These are phyloP conservation scores for Potorous gilbertii DNA, from an alignment of 2,797 vertebrate species.

Conservation along the genomic window DNA sequence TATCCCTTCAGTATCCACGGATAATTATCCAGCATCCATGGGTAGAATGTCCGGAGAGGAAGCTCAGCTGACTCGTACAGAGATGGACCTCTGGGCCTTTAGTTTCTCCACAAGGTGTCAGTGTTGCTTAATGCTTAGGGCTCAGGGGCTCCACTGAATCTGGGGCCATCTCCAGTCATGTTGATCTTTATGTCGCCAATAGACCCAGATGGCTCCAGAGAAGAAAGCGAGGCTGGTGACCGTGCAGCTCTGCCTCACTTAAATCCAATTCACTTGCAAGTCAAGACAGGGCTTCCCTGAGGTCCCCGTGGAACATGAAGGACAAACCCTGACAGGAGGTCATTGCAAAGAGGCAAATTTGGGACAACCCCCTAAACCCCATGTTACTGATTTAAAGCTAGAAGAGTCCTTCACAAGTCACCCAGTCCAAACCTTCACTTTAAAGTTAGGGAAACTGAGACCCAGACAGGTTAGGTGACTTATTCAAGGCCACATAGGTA, in stretches of 20 bases:
- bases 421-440: neutral
- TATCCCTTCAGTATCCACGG: no score
- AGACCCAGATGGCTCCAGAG: neutral
- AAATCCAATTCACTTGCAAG: neutral
- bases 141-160: neutral
- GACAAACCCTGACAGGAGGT: neutral
- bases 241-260: neutral
- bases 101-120: conserved; percentile 57
- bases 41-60: neutral
- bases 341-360: neutral
- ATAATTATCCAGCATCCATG: no score
- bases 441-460: neutral
- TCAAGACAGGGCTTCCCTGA: neutral
- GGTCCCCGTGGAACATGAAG: neutral
- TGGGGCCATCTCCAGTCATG: neutral
- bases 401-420: no score
- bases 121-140: conserved; percentile 15
- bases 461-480: no score
- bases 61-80: neutral
- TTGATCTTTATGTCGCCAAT: no score
- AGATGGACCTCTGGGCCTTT: neutral
- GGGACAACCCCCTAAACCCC: neutral
- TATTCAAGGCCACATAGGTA: neutral
- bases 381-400: neutral
- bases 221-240: neutral